phyloP scores from a whole-genome alignment of 2,113 vertebrate species.

The Daphoenositta chrysoptera region DNA sequence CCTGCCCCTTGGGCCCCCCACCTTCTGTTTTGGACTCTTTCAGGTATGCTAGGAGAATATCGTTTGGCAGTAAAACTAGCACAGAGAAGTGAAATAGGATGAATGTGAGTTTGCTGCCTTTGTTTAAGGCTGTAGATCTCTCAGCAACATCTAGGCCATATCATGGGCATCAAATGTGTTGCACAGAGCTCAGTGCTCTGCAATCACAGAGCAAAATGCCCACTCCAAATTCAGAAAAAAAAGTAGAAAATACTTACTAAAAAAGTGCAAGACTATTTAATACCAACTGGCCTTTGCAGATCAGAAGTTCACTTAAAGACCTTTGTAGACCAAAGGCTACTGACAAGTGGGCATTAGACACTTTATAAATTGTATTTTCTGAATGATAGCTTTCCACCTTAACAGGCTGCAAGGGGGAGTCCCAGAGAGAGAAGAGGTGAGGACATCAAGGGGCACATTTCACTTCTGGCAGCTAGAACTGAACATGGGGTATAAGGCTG shows the following conservation, averaged over 20 bases:
- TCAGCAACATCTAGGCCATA: neutral
- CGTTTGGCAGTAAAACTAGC: neutral
- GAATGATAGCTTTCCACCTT: neutral
- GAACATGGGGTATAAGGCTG: fast-evolving
- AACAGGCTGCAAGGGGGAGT: neutral
- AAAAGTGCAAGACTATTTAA: neutral
- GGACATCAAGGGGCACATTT: neutral
- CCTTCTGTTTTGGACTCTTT: neutral
- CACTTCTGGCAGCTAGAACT: neutral
- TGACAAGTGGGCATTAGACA: neutral
- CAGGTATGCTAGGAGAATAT: neutral
- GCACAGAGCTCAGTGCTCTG: neutral
- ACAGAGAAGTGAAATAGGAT: neutral
- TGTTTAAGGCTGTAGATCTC: neutral
- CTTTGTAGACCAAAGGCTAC: neutral
- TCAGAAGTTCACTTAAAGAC: neutral
- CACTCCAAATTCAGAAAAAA: neutral
- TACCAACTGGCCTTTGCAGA: neutral
- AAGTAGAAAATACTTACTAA: neutral
- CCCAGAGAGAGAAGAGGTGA: neutral
- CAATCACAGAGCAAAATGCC: neutral
- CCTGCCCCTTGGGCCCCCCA: neutral
- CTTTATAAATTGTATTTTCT: neutral
- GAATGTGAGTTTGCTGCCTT: neutral
- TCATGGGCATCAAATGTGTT: neutral